A percentile compares a stretch with the other conserved stretches of the same genome.
These are phyloP conservation scores for Bacillus rossius DNA, from an alignment of 1,140 invertebrate genomes.

Conservation along the genomic window DNA sequence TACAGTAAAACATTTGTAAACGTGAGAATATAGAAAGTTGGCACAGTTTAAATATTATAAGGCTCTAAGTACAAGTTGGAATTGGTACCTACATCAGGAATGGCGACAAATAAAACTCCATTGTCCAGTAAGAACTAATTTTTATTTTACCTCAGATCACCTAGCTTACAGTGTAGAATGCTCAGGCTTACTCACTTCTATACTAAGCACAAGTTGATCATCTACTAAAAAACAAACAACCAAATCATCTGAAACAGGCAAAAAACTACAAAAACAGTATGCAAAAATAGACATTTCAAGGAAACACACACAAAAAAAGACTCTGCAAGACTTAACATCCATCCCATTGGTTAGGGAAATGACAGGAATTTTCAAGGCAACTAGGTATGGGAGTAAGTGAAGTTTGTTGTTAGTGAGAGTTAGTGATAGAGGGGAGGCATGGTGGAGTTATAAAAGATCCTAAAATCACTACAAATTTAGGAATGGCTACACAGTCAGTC, in stretches of 20 bases:
- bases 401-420: not conserved
- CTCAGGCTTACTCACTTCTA: slow-evolving; percentile 13
- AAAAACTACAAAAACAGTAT: slow-evolving; percentile 19
- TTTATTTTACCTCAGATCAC: not conserved
- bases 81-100: no score
- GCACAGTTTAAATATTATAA: no score
- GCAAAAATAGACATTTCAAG: slow-evolving; percentile 17
- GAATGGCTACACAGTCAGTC: not conserved
- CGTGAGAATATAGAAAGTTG: no score
- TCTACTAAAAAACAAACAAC: slow-evolving; percentile 1
- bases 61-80: no score
- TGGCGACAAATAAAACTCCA: no score
- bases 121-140: no score
- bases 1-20: no score
- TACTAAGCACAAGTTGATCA: slow-evolving; percentile 13
- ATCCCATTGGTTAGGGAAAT: slow-evolving; percentile 5
- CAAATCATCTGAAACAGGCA: slow-evolving; percentile 11
- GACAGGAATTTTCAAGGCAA: slow-evolving; percentile 14
- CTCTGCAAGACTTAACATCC: slow-evolving; percentile 9
- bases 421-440: not conserved
- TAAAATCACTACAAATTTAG: slow-evolving; percentile 5
- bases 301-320: slow-evolving; percentile 14
- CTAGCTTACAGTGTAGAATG: slow-evolving; percentile 5
- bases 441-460: slow-evolving; percentile 3
- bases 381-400: not conserved